phyloP scores from a whole-genome alignment of 2,797 vertebrate genomes.

The Falco concolor region DNA sequence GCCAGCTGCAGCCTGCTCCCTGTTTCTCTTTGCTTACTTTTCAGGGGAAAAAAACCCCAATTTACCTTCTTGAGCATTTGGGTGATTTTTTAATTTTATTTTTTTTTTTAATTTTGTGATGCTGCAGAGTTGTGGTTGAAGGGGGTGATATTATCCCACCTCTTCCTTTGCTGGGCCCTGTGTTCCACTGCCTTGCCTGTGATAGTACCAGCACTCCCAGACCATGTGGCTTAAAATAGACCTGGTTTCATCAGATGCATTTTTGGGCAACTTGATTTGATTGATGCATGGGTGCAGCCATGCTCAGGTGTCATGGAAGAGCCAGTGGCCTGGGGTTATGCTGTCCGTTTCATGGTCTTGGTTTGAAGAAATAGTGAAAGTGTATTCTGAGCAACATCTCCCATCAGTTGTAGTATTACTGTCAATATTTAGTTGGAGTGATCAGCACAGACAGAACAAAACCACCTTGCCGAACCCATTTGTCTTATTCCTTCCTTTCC shows the following conservation, averaged over 20 bases:
- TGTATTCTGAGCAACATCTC: neutral
- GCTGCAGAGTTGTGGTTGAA: neutral
- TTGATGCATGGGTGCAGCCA: neutral
- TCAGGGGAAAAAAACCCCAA: neutral
- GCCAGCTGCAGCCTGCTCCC: neutral
- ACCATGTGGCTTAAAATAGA: neutral
- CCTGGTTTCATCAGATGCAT: neutral
- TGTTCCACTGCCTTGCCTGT: neutral
- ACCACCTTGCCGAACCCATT: neutral
- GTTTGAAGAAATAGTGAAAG: neutral
- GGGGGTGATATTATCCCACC: rapidly evolving
- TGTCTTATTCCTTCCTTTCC: neutral
- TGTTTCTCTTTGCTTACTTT: neutral
- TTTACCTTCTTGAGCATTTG: neutral
- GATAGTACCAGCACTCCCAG: neutral
- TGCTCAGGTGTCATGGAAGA: neutral
- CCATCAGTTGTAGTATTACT: neutral
- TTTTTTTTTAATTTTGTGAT: neutral
- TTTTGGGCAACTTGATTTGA: neutral
- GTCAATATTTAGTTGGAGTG: neutral
- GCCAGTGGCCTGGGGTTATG: neutral
- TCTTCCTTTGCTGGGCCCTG: neutral
- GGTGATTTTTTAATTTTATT: too few species aligned
- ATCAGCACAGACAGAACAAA: neutral
- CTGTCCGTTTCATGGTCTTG: neutral